phyloP scores from a whole-genome alignment of 2,888 invertebrate species.

The Caenorhabditis sp. region DNA sequence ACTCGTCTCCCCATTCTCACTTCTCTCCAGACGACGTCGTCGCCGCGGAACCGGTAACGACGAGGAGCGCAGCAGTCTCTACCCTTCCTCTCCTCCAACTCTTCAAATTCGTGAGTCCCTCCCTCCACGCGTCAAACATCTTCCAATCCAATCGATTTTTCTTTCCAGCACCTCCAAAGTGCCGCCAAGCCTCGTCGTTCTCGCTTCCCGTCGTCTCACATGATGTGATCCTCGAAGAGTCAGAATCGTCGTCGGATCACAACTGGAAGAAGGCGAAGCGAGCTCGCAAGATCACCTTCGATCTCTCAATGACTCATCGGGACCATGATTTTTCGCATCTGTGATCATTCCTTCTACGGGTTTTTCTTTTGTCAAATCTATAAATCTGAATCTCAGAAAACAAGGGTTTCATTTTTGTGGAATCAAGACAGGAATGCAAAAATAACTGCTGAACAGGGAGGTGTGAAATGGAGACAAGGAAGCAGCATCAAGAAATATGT shows the following conservation, averaged over 20 bases:
- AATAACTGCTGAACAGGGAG: constrained; percentile 45
- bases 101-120: constrained; percentile 51
- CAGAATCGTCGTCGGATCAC: constrained; percentile 56
- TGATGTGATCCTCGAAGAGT: constrained; percentile 53
- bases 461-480: constrained; percentile 34
- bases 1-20: constrained; percentile 20
- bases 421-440: constrained; percentile 43
- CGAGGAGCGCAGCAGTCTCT: constrained; percentile 56
- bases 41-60: constrained; percentile 51
- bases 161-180: constrained; percentile 51
- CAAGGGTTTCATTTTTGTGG: constrained; percentile 13
- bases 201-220: constrained; percentile 57
- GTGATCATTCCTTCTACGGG: constrained; percentile 29
- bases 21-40: constrained; percentile 36
- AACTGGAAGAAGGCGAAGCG: constrained; percentile 42
- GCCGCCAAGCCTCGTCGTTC: constrained; percentile 58
- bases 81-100: constrained; percentile 58
- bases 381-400: no score
- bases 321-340: constrained; percentile 51
- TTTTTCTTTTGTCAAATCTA: no score
- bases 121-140: background rate
- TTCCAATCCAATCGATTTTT: constrained; percentile 29
- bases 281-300: constrained; percentile 56
- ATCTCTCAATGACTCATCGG: constrained; percentile 49
- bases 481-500: constrained; percentile 17